Evolutionary conservation across 2,888 invertebrate genomes (phyloP).

Genomic region (Cheilosia grossa): DNA sequence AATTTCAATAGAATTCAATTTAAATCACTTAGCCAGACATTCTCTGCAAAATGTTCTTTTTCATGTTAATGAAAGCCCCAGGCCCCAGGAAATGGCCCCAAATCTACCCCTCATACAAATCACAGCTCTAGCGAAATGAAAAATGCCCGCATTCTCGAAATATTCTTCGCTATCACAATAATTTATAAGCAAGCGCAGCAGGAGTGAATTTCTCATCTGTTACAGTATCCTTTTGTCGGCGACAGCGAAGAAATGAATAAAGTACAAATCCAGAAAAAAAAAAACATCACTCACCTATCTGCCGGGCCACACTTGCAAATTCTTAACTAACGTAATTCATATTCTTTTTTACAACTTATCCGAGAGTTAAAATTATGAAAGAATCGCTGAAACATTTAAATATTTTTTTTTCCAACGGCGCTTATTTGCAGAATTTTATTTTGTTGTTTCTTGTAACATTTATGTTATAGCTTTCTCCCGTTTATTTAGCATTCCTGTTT

Average conservation of each 20-base stretch:
- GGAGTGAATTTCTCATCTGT: conserved; percentile 11
- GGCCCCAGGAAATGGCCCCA: no score
- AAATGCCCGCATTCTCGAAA: conserved; percentile 44
- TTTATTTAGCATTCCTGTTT: conserved; percentile 50
- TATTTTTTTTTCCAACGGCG: conserved; percentile 10
- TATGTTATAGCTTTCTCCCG: conserved; percentile 6
- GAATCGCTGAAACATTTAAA: conserved; percentile 66
- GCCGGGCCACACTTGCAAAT: conserved; percentile 48
- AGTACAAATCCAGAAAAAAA: conserved; percentile 13
- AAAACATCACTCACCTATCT: neutral
- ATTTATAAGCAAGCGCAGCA: neutral
- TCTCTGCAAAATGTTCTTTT: no score
- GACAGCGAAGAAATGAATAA: conserved; percentile 14
- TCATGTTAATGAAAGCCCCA: no score
- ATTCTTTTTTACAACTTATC: conserved; percentile 30
- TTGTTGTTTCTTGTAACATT: conserved; percentile 6
- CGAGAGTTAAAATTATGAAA: conserved; percentile 59
- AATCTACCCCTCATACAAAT: no score
- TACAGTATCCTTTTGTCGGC: conserved; percentile 22
- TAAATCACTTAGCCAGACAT: neutral
- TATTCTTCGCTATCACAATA: conserved; percentile 17
- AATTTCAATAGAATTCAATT: neutral
- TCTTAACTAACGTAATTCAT: conserved; percentile 42
- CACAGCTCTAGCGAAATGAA: conserved; percentile 26
- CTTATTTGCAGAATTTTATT: conserved; percentile 35